Percentiles rank a stretch among this genome's conserved stretches.
Evolutionary conservation across 2,797 vertebrate genomes (phyloP).

Genomic region (Argya squamiceps): DNA sequence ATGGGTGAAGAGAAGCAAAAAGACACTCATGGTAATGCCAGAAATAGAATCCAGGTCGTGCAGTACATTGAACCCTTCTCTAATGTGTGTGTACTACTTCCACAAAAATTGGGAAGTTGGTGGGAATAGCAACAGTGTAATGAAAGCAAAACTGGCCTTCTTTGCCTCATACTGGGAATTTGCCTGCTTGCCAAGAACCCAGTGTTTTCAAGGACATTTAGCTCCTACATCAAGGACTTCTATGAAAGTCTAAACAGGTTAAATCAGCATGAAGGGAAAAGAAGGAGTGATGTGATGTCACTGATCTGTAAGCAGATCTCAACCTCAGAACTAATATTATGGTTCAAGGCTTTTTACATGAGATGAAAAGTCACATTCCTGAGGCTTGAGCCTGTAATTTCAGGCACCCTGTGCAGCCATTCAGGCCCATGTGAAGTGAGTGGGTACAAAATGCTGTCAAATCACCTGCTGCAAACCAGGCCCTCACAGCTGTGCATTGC

Average conservation of each 20-base stretch:
- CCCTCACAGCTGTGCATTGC: background rate
- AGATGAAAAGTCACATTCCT: slow-evolving; percentile 32
- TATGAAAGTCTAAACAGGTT: slow-evolving; percentile 62
- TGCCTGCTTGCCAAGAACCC: slow-evolving; percentile 66
- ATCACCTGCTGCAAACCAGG: background rate
- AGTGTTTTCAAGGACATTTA: slow-evolving; percentile 60
- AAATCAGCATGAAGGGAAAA: slow-evolving; percentile 46
- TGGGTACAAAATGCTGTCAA: background rate
- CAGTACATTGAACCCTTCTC: slow-evolving; percentile 21
- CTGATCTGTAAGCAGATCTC: slow-evolving; percentile 62
- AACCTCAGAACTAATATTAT: slow-evolving; percentile 57
- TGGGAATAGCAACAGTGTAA: slow-evolving; percentile 64
- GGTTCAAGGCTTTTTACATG: slow-evolving; percentile 33
- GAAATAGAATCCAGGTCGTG: slow-evolving; percentile 65
- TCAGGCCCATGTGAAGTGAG: background rate
- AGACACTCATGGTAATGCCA: background rate
- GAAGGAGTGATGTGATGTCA: slow-evolving; percentile 30
- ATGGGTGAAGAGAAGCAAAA: background rate
- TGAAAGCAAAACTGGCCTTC: slow-evolving; percentile 50
- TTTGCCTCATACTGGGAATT: slow-evolving; percentile 65
- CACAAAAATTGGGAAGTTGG: slow-evolving; percentile 58
- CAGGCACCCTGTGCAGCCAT: background rate
- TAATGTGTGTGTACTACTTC: slow-evolving; percentile 46
- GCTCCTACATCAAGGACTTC: slow-evolving; percentile 48
- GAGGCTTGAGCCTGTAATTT: background rate